Evolutionary conservation across 2,113 vertebrate genomes (phyloP).

Genomic region (Dromaius novaehollandiae): DNA sequence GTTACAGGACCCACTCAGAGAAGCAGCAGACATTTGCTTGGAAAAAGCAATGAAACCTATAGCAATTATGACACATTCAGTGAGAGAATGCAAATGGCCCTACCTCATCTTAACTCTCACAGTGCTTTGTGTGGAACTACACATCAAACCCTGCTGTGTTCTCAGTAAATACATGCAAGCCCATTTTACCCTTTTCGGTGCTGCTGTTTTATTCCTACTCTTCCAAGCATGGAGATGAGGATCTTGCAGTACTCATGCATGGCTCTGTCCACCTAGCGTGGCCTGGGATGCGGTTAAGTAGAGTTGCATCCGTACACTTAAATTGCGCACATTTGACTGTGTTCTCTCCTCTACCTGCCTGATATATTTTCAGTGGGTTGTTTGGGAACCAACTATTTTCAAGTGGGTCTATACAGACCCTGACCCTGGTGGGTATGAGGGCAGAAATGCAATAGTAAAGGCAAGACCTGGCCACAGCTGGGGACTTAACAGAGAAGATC

Average conservation of each 20-base stretch:
- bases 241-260: background rate
- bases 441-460: background rate
- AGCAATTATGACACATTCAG: fast-evolving
- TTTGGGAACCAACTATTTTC: background rate
- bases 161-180: background rate
- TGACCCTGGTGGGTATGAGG: background rate
- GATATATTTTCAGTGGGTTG: background rate
- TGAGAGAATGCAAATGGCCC: background rate
- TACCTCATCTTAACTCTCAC: conserved; percentile 11
- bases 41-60: background rate
- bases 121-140: background rate
- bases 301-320: background rate
- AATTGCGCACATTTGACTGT: background rate
- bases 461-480: background rate
- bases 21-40: fast-evolving
- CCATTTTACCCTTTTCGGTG: background rate
- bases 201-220: background rate
- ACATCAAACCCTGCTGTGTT: background rate
- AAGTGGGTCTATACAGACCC: background rate
- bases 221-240: fast-evolving
- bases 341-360: background rate
- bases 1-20: background rate
- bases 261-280: background rate
- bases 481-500: background rate
- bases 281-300: fast-evolving